Evolutionary conservation across 2,113 vertebrate genomes (phyloP), one percentile per base, ranked within the genome.

Genomic region (Dolichotis patagonum): DNA sequence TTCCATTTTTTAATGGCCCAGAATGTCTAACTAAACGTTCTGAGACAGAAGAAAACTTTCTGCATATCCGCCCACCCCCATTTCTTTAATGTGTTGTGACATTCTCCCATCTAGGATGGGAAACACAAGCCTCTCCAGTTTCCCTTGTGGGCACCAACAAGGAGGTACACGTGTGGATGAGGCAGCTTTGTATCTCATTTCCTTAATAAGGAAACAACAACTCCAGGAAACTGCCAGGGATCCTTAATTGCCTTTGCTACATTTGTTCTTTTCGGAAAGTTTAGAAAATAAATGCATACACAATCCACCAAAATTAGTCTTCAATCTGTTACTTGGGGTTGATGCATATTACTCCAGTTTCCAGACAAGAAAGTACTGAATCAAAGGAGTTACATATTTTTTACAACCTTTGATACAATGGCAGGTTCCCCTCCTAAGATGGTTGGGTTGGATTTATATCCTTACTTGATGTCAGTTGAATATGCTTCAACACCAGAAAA

Each of bases 191-290:
- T 3, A 38, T 46, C 35, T 86, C 19, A 24, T 95, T 75, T 90
- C 26, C 60, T 54, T 22, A 54, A 71, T 12, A 71, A 60, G 88
- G 62, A 63, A 46, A 77, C 26, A n/a, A 77, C 2, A 60, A 75
- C 13, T 60, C 49, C 2, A n/a, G 58, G 41, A 81, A n/a, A 4
- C 35, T 10, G 77, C 13, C 43, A 75, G 88, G 24, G 63, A 20
- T 52, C 17, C 35, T 46, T 67, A 9, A 7, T 41, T 81, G 52
- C 75, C 86, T 82, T 78, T 69, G 71, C 54, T n/a, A 32, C 43
- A 41, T 60, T 78, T 89, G 60, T 43, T 88, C 87, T 88, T 73
- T 41, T 54, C 52, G 89, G 88, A n/a, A 95, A 75, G 83, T 60
- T 22, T 65, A 83, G 85, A 90, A 80, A 62, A 86, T 3, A 46